These are phyloP conservation scores for Falco novaeseelandiae DNA, from an alignment of 2,797 vertebrate genomes.

Conservation along the genomic window DNA sequence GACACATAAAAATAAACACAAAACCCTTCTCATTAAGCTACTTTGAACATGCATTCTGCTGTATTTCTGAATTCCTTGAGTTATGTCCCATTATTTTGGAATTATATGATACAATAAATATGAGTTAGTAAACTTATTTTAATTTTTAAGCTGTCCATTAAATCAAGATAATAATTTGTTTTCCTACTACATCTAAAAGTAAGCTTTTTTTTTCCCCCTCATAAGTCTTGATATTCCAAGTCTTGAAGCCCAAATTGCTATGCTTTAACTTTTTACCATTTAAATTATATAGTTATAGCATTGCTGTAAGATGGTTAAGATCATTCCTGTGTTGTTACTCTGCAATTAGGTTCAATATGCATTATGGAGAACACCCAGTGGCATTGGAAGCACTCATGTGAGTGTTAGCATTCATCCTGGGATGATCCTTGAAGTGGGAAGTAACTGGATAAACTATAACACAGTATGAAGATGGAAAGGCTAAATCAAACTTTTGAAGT, in stretches of 20 bases:
- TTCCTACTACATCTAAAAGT: background rate
- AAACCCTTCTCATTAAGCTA: background rate
- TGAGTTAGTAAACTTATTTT: background rate
- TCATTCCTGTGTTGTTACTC: background rate
- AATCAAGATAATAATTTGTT: background rate
- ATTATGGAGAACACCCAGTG: background rate
- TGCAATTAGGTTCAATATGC: background rate
- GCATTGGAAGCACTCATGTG: background rate
- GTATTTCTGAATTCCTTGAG: background rate
- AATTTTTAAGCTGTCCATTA: background rate
- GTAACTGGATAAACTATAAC: background rate
- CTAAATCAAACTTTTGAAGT: background rate
- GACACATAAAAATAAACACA: background rate
- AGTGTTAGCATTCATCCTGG: background rate
- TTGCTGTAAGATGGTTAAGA: background rate
- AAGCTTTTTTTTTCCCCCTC: background rate
- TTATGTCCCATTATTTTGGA: background rate
- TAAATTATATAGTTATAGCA: background rate
- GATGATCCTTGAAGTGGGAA: background rate
- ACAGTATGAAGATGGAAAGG: background rate
- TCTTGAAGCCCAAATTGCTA: background rate
- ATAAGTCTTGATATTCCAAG: background rate
- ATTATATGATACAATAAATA: background rate
- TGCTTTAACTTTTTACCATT: background rate
- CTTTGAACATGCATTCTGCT: background rate